Evolutionary conservation across 2,797 vertebrate genomes (phyloP).

Genomic region (Hirundo rustica): DNA sequence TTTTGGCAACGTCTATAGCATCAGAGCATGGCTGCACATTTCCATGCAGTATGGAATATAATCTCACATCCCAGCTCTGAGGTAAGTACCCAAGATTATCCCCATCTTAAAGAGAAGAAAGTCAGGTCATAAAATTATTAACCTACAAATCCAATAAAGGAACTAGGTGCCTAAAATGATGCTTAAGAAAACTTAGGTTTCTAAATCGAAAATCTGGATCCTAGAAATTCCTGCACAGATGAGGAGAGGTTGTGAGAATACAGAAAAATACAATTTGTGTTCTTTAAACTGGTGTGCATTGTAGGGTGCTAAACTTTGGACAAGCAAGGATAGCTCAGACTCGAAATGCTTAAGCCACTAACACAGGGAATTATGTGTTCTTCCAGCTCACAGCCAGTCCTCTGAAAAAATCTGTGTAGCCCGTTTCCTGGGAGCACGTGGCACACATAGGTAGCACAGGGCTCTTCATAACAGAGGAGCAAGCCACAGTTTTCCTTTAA

Average conservation of each 20-base stretch:
- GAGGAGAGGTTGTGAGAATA: not conserved
- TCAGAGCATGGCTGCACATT: not conserved
- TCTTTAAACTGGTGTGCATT: not conserved
- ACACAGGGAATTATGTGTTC: fast-evolving
- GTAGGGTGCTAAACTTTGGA: not conserved
- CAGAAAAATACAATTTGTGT: not conserved
- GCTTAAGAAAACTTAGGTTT: not conserved
- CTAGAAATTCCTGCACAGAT: not conserved
- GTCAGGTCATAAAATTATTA: not conserved
- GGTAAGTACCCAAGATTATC: not conserved
- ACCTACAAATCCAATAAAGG: not conserved
- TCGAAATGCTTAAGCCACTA: not conserved
- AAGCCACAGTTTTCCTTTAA: not conserved
- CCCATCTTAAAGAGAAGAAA: not conserved
- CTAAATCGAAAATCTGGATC: not conserved
- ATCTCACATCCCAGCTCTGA: not conserved
- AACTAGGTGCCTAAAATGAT: not conserved
- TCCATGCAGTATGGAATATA: not conserved
- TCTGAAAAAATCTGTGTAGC: not conserved
- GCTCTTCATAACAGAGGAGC: not conserved
- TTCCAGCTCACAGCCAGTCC: not conserved
- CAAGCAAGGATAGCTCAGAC: not conserved
- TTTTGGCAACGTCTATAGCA: not conserved
- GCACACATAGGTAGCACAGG: not conserved
- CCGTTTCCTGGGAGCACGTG: not conserved